phyloP scores from a whole-genome alignment of 1,140 invertebrate species.

The Tribolium castaneum region DNA sequence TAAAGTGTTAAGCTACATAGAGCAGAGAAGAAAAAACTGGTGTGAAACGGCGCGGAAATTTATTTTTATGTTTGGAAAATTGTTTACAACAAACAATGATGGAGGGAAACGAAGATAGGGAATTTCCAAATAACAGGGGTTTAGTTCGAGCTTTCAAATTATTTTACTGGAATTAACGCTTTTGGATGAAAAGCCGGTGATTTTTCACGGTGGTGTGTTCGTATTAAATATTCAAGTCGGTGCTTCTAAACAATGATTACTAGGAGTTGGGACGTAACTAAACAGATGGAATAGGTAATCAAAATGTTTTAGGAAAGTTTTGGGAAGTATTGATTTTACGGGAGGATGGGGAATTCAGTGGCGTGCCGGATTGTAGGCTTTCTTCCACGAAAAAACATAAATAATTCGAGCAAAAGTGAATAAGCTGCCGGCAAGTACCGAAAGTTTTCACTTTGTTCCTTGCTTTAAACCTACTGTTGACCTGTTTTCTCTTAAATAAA shows the following conservation, averaged over 20 bases:
- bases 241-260: neutral
- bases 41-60: neutral
- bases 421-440: too few relatives aligned
- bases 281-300: neutral
- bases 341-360: too few relatives aligned
- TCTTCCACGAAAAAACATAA: too few relatives aligned
- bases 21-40: neutral
- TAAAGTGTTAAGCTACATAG: conserved; percentile 12
- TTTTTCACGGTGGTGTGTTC: neutral
- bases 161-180: neutral
- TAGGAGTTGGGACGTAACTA: neutral
- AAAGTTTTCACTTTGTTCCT: too few relatives aligned
- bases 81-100: neutral
- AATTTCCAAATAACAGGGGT: neutral
- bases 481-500: too few relatives aligned
- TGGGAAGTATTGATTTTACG: neutral
- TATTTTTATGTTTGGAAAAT: neutral
- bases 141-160: neutral
- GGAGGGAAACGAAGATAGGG: too few relatives aligned
- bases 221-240: neutral
- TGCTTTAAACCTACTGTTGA: too few relatives aligned
- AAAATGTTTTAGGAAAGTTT: neutral
- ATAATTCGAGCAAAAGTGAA: too few relatives aligned
- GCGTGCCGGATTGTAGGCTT: too few relatives aligned
- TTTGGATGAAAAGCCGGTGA: neutral